Conservation (phyloP, 2,113 vertebrate species). For the Nettapus auritus region DNA sequence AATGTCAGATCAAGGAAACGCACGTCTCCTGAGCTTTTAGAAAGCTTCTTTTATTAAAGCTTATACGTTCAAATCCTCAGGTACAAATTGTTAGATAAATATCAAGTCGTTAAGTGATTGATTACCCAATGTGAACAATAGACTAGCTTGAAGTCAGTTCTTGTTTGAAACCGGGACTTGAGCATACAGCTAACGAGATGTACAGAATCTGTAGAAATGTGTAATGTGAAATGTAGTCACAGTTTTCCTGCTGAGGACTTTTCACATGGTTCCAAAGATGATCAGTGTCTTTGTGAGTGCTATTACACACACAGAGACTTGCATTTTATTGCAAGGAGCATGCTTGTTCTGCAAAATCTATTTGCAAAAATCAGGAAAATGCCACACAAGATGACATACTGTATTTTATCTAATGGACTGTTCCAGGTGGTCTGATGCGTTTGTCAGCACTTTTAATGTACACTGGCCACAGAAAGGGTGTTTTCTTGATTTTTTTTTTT, state of each 20-base stretch:
- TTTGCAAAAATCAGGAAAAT: background rate
- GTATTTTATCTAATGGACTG: background rate
- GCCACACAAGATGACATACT: background rate
- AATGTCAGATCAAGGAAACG: background rate
- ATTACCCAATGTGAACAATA: background rate
- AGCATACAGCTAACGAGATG: background rate
- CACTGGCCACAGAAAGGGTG: background rate
- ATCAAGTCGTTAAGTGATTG: background rate
- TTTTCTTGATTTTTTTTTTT: constrained; percentile 3
- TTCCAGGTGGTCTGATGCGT: background rate
- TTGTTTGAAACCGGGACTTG: background rate
- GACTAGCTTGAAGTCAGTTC: background rate
- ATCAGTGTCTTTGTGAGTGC: background rate
- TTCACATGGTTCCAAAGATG: background rate
- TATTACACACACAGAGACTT: too few relatives aligned
- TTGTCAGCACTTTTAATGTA: background rate
- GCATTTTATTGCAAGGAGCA: background rate
- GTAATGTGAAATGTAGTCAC: background rate
- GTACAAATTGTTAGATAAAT: background rate
- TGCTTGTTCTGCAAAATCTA: background rate
- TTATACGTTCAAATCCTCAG: background rate
- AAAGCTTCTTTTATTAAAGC: background rate
- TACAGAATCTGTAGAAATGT: background rate
- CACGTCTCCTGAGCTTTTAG: background rate
- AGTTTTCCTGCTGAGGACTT: background rate